A percentile compares a stretch with the other conserved stretches of the same genome.
These are phyloP conservation scores for Pelodiscus sinensis DNA, from an alignment of 2,113 vertebrate species.

Conservation along the genomic window DNA sequence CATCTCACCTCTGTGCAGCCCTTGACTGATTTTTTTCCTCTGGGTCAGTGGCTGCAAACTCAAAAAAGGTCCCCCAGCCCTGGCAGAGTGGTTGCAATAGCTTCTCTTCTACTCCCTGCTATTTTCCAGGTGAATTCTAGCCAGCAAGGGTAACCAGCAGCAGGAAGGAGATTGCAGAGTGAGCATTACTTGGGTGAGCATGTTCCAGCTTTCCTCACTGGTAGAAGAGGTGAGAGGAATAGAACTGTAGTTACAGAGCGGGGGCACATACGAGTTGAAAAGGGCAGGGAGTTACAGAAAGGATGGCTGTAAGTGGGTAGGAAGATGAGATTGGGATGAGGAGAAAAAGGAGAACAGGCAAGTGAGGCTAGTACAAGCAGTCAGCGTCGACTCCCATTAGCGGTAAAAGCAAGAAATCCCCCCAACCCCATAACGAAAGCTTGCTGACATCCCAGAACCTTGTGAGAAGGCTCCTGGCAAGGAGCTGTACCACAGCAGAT, in stretches of 20 bases:
- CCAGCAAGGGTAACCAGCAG: neutral
- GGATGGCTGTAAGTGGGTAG: neutral
- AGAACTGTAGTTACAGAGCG: neutral
- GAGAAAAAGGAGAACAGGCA: neutral
- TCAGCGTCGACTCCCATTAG: too few relatives aligned
- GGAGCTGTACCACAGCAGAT: too few relatives aligned
- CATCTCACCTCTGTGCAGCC: too few relatives aligned
- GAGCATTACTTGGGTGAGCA: neutral
- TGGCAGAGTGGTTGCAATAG: too few relatives aligned
- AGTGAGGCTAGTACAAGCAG: too few relatives aligned
- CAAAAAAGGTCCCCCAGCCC: too few relatives aligned
- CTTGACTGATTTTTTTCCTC: too few relatives aligned
- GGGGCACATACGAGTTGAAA: neutral
- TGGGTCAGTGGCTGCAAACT: too few relatives aligned
- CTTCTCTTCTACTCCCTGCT: neutral
- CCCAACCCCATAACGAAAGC: too few relatives aligned
- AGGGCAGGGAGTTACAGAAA: neutral
- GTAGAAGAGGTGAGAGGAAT: neutral
- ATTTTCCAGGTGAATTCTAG: neutral
- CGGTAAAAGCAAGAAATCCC: too few relatives aligned
- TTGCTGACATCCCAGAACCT: too few relatives aligned
- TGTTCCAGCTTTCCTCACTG: neutral
- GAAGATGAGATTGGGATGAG: neutral
- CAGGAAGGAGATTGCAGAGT: neutral
- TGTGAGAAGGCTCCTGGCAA: too few relatives aligned